Percentiles rank a stretch among this genome's conserved stretches.
These are phyloP conservation scores for Cotesia congregata DNA, from an alignment of 2,888 invertebrate genomes.

Conservation along the genomic window DNA sequence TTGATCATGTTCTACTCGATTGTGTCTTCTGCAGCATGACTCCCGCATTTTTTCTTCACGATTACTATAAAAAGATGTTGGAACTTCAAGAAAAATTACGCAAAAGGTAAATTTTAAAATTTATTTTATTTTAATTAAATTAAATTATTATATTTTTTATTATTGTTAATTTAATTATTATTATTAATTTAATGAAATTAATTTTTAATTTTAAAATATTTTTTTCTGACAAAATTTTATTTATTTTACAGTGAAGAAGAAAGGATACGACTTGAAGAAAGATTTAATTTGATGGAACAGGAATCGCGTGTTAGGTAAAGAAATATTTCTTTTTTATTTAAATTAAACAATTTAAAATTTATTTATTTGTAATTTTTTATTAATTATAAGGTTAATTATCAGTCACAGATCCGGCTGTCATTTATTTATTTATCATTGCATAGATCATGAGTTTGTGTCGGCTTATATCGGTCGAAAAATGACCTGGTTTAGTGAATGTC, in stretches of 20 bases:
- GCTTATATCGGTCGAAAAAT: not conserved
- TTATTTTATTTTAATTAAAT: conserved; percentile 8
- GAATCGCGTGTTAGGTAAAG: conserved; percentile 64
- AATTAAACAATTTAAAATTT: conserved; percentile 31
- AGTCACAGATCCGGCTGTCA: not conserved
- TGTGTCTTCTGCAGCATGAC: conserved; percentile 50
- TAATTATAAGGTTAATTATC: not conserved
- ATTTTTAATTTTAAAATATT: too few species aligned
- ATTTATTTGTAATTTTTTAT: not conserved
- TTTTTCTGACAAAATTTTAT: not conserved
- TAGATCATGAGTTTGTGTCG: not conserved
- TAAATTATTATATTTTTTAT: conserved; percentile 8
- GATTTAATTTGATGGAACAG: conserved; percentile 61
- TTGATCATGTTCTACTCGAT: conserved; percentile 33
- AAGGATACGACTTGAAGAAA: conserved; percentile 63
- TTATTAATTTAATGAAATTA: too few species aligned
- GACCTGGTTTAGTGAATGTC: not conserved
- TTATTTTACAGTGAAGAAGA: conserved; percentile 61
- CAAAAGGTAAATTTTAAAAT: conserved; percentile 56
- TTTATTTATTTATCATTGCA: not conserved
- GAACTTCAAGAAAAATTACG: conserved; percentile 65
- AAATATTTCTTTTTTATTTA: not conserved
- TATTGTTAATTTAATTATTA: not conserved
- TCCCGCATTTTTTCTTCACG: conserved; percentile 54
- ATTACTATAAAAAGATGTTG: conserved; percentile 64